These are phyloP conservation scores for Halichoerus grypus DNA, from an alignment of 2,113 vertebrate species.

Conservation along the genomic window DNA sequence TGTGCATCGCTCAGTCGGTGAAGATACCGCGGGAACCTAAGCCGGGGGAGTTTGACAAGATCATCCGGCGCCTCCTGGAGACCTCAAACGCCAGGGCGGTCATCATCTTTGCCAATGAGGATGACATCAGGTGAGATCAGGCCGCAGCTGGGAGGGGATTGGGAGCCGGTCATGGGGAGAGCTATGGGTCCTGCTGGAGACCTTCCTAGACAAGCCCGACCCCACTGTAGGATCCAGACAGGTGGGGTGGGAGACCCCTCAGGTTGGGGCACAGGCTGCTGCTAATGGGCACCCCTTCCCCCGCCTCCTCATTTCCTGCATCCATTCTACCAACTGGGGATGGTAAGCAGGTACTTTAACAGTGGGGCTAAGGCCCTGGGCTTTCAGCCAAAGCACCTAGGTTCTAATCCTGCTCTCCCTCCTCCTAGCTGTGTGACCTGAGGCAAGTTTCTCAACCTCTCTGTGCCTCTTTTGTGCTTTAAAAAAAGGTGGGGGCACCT, in stretches of 20 bases:
- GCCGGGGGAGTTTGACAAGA: conserved; percentile 95
- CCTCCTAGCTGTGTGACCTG: background rate
- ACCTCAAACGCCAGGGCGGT: conserved; percentile 94
- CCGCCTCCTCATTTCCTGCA: background rate
- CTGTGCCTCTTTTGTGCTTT: background rate
- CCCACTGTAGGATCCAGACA: background rate
- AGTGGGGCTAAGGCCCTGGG: background rate
- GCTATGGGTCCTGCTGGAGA: background rate
- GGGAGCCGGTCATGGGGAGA: background rate
- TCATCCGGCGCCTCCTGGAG: conserved; percentile 94
- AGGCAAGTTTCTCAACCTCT: background rate
- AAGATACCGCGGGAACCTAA: conserved; percentile 97
- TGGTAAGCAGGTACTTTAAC: background rate
- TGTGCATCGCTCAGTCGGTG: conserved; percentile 96
- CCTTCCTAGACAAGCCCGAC: background rate
- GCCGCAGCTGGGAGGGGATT: fast-evolving
- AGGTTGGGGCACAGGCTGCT: background rate
- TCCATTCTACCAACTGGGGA: background rate
- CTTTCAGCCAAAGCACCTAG: background rate
- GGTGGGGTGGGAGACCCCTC: too few species aligned
- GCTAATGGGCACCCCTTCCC: background rate
- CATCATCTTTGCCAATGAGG: conserved; percentile 97
- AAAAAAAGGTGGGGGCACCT: background rate
- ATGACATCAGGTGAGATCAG: conserved; percentile 94
- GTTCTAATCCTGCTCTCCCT: background rate